Evolutionary conservation across 2,888 invertebrate species (phyloP).

Genomic region (Aspidapion aeneum): DNA sequence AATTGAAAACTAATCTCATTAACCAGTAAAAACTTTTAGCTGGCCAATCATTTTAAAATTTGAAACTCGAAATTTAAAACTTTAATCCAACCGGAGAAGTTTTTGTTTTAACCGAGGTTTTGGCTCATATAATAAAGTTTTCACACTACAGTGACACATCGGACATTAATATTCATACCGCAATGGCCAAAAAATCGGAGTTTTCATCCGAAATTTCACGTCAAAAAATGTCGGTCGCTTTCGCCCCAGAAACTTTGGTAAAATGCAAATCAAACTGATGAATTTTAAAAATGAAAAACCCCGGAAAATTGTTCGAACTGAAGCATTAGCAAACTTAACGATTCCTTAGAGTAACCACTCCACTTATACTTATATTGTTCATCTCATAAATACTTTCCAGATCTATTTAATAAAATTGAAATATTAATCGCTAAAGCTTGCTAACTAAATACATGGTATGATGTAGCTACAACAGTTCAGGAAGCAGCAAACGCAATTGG

Average conservation of each 20-base stretch:
- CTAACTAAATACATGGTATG: too few relatives aligned
- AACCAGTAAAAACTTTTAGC: too few relatives aligned
- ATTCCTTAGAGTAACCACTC: background rate
- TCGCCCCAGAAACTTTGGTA: background rate
- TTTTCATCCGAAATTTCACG: background rate
- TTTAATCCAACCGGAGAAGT: background rate
- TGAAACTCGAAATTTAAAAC: background rate
- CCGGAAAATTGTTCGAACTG: slow-evolving; percentile 13
- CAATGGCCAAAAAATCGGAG: background rate
- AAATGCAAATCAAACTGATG: slow-evolving; percentile 5
- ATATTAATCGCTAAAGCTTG: too few relatives aligned
- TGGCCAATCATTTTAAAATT: background rate
- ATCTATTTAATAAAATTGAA: too few relatives aligned
- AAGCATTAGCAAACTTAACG: background rate
- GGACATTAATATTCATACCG: background rate
- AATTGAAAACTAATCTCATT: too few relatives aligned
- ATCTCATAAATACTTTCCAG: too few relatives aligned
- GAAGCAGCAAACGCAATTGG: too few relatives aligned
- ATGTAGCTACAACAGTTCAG: too few relatives aligned
- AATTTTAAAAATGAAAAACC: slow-evolving; percentile 22
- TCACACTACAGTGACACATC: background rate
- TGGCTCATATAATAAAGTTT: background rate
- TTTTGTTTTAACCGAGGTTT: background rate
- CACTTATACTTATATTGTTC: too few relatives aligned
- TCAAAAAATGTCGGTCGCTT: background rate